Conservation (phyloP, 1,140 invertebrate species). For the Holotrichia oblita region DNA sequence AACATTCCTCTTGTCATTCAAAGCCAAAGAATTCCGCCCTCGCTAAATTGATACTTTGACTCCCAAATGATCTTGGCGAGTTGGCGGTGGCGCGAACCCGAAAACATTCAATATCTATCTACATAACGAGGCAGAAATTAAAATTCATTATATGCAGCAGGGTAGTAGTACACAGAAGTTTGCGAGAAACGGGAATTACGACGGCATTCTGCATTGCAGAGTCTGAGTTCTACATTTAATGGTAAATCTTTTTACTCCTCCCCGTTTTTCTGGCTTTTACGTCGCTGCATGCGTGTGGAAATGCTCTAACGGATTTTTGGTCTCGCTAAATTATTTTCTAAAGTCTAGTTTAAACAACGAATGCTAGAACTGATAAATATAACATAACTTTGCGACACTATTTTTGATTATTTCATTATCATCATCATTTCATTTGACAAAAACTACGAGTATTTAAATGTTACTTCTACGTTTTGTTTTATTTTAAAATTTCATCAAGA, state of each 20-base stretch:
- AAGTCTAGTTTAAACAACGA: neutral
- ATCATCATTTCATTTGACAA: too few relatives aligned
- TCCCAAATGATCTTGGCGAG: conserved; percentile 18
- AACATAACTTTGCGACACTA: neutral
- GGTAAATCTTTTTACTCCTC: conserved; percentile 3
- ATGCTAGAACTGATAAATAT: too few relatives aligned
- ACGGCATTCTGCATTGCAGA: neutral
- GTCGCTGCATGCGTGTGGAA: neutral
- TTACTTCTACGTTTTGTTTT: too few relatives aligned
- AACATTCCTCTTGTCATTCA: neutral
- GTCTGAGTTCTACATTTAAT: neutral
- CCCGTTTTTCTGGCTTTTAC: neutral
- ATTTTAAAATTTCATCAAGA: too few relatives aligned
- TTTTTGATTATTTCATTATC: conserved; percentile 1
- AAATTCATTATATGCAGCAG: conserved; percentile 27
- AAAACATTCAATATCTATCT: conserved; percentile 35
- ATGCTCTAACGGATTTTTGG: neutral
- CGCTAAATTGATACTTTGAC: conserved; percentile 15
- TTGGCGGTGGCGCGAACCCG: conserved; percentile 5
- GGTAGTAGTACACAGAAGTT: neutral
- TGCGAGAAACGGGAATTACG: neutral
- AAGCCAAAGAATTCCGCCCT: neutral
- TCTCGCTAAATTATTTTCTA: neutral
- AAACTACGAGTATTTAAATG: too few relatives aligned
- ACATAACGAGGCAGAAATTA: conserved; percentile 26